These are phyloP conservation scores for Anodontia alba DNA, from an alignment of 2,888 invertebrate genomes.

Conservation along the genomic window DNA sequence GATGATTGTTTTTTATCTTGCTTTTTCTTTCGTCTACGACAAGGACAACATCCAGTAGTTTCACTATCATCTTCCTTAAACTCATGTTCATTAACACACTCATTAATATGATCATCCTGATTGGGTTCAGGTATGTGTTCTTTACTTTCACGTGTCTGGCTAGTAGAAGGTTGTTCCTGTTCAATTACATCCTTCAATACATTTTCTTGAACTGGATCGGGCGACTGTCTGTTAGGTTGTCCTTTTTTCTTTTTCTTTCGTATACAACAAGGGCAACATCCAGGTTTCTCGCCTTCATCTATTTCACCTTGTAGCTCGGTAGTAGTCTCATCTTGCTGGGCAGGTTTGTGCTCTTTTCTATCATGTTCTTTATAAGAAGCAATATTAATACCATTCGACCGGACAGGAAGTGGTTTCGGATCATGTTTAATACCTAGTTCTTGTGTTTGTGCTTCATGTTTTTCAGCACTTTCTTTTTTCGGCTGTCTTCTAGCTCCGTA, in stretches of 20 bases:
- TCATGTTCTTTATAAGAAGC: too few species aligned
- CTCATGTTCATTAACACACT: too few species aligned
- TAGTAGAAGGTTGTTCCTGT: too few species aligned
- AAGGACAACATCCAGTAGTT: conserved; percentile 34
- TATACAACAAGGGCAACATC: conserved; percentile 6
- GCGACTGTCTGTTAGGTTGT: neutral
- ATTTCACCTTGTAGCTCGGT: neutral
- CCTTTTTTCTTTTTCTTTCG: neutral
- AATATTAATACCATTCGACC: too few species aligned
- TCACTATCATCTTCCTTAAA: conserved; percentile 29
- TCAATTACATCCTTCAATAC: too few species aligned
- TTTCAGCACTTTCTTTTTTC: neutral
- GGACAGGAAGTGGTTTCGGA: too few species aligned
- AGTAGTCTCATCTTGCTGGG: conserved; percentile 17
- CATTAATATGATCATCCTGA: too few species aligned
- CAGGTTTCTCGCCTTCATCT: neutral
- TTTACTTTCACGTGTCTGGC: too few species aligned
- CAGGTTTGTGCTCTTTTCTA: neutral
- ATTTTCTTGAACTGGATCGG: neutral
- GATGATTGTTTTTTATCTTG: neutral
- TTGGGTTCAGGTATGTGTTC: too few species aligned
- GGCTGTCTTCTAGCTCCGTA: too few species aligned
- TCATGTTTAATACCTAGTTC: too few species aligned
- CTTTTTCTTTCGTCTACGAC: conserved; percentile 18
- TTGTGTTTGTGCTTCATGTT: too few species aligned